A percentile compares a stretch with the other conserved stretches of the same genome.
Conservation (phyloP, 2,888 invertebrate genomes). For the Blastobasis lacticolella region DNA sequence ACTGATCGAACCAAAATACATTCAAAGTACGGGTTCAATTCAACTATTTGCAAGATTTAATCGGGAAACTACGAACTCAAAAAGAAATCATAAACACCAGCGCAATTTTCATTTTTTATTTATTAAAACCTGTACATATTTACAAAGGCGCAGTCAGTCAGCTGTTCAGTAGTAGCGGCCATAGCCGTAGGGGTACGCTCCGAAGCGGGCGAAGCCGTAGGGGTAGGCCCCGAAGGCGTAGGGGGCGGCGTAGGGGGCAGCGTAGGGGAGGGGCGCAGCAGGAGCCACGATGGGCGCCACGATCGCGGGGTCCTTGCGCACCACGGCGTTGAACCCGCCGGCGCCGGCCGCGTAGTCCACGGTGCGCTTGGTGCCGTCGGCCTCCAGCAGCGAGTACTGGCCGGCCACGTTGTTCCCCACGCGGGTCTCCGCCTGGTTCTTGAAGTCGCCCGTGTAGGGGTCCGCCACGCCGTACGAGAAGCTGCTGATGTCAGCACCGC, state of each 20-base stretch:
- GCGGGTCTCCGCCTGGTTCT: slow-evolving; percentile 68
- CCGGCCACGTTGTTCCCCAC: slow-evolving; percentile 67
- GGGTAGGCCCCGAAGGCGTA: slow-evolving; percentile 16
- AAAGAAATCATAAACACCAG: background rate
- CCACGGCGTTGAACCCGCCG: slow-evolving; percentile 71
- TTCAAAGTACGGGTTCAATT: too few relatives aligned
- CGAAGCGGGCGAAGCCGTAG: slow-evolving; percentile 6
- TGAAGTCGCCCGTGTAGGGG: slow-evolving; percentile 70
- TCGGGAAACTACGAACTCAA: background rate
- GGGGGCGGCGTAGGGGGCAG: slow-evolving; percentile 16
- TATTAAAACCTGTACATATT: slow-evolving; percentile 9
- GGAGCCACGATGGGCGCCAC: slow-evolving; percentile 9
- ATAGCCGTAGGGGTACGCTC: slow-evolving; percentile 21
- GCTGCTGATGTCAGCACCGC: slow-evolving; percentile 43
- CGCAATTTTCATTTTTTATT: background rate
- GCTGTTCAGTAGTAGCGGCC: slow-evolving; percentile 28
- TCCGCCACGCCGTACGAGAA: slow-evolving; percentile 75
- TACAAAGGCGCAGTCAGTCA: slow-evolving; percentile 5
- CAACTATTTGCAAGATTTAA: background rate
- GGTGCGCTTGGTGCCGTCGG: slow-evolving; percentile 69
- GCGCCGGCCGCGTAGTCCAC: slow-evolving; percentile 74
- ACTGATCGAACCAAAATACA: too few relatives aligned
- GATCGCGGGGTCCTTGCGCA: slow-evolving; percentile 59
- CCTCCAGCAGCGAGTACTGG: slow-evolving; percentile 68
- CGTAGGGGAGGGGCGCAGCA: slow-evolving; percentile 15